Conservation (phyloP, 2,888 invertebrate species). For the Strigamia crassipes region DNA sequence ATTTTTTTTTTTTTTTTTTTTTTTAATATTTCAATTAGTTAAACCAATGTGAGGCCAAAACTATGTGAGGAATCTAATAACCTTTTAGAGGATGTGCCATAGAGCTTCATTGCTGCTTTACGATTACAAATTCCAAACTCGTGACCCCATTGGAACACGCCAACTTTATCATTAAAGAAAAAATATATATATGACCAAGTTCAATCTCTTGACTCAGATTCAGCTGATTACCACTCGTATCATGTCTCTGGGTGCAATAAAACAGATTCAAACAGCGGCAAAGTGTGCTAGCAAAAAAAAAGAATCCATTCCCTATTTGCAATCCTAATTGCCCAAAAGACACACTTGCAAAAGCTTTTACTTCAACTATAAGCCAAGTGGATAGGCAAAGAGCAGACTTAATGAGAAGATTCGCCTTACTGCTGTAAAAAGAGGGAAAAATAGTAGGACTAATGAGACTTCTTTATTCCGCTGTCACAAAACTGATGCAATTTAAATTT, state of each 20-base stretch:
- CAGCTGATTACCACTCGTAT: constrained; percentile 33
- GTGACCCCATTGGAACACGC: constrained; percentile 23
- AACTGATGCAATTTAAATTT: neutral
- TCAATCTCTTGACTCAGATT: constrained; percentile 16
- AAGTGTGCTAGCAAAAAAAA: neutral
- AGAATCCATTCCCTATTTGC: constrained; percentile 39
- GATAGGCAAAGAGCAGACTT: constrained; percentile 27
- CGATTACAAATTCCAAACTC: constrained; percentile 29
- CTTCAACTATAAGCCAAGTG: constrained; percentile 33
- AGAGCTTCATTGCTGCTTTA: constrained; percentile 29
- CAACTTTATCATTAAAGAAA: constrained; percentile 30
- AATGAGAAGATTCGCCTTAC: constrained; percentile 5
- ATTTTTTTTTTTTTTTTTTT: neutral
- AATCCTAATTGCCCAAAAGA: constrained; percentile 40
- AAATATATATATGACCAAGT: neutral
- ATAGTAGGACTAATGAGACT: neutral
- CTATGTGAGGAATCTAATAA: constrained; percentile 7
- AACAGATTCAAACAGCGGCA: constrained; percentile 27
- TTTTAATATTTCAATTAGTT: neutral
- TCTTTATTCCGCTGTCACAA: constrained; percentile 20
- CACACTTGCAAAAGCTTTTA: constrained; percentile 42
- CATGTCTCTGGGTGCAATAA: constrained; percentile 13
- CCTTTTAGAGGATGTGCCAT: neutral
- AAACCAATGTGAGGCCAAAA: constrained; percentile 10
- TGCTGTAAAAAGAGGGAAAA: neutral